These are phyloP conservation scores for Archivesica marissinica DNA, from an alignment of 1,140 invertebrate species.

Conservation along the genomic window DNA sequence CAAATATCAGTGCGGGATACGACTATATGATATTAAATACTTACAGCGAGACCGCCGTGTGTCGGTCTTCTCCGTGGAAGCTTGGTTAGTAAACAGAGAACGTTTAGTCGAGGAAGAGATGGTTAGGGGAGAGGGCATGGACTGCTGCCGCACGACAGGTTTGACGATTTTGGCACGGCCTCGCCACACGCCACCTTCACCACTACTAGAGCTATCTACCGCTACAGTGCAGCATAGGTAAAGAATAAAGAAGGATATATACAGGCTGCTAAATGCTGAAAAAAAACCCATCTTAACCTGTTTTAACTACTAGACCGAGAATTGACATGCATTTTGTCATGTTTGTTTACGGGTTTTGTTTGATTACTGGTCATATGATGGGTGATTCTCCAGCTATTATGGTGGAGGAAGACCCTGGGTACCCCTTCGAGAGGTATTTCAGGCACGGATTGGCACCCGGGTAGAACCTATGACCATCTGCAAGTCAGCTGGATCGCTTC, in stretches of 20 bases:
- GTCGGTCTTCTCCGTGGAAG: constrained; percentile 30
- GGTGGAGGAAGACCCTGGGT: no score
- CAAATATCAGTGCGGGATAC: neutral
- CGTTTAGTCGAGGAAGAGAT: constrained; percentile 48
- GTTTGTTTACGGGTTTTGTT: no score
- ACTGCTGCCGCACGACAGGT: constrained; percentile 50
- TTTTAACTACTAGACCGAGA: no score
- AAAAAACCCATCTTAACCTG: constrained; percentile 14
- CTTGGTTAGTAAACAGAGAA: constrained; percentile 62
- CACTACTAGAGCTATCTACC: constrained; percentile 54
- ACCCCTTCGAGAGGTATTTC: no score
- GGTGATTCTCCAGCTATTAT: no score
- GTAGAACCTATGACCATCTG: no score
- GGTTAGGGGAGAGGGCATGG: constrained; percentile 29
- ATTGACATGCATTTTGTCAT: no score
- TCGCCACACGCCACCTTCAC: constrained; percentile 15
- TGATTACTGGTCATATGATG: no score
- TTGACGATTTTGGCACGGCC: constrained; percentile 35
- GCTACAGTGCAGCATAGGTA: constrained; percentile 16
- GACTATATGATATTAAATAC: constrained; percentile 5
- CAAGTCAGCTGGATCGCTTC: no score
- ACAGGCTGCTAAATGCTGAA: neutral
- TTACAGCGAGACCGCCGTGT: constrained; percentile 52
- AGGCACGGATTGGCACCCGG: no score
- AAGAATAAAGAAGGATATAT: constrained; percentile 42